phyloP scores from a whole-genome alignment of 2,888 invertebrate genomes.

The Agyllia agylla region DNA sequence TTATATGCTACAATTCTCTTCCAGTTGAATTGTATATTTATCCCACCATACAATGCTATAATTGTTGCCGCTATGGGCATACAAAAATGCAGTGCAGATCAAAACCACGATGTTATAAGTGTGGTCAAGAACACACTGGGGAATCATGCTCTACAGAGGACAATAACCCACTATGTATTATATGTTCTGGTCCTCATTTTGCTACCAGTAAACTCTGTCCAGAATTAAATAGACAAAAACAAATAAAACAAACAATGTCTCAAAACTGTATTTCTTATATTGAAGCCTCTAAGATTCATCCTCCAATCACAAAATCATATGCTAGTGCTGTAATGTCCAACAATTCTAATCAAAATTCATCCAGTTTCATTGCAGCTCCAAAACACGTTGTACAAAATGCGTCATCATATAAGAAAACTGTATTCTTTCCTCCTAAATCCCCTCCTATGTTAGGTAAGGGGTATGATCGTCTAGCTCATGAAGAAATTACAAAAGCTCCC shows the following conservation, averaged over 20 bases:
- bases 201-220: not conserved
- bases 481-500: not conserved
- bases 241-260: not conserved
- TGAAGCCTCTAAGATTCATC: not conserved
- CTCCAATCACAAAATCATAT: not conserved
- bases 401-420: not conserved
- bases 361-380: not conserved
- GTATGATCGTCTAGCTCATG: not conserved
- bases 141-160: not conserved
- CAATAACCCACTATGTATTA: not conserved
- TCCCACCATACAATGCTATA: constrained; percentile 4
- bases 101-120: not conserved
- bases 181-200: not conserved
- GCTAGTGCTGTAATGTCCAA: not conserved
- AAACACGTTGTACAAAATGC: not conserved
- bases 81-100: not conserved
- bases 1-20: not conserved
- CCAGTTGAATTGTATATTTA: not conserved
- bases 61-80: not conserved
- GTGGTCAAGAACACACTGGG: not conserved
- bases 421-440: not conserved
- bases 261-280: not conserved
- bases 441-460: not conserved
- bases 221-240: not conserved
- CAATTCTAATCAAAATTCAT: not conserved